phyloP scores from a whole-genome alignment of 1,140 invertebrate species.

The Macrotrachela quadricornifera region DNA sequence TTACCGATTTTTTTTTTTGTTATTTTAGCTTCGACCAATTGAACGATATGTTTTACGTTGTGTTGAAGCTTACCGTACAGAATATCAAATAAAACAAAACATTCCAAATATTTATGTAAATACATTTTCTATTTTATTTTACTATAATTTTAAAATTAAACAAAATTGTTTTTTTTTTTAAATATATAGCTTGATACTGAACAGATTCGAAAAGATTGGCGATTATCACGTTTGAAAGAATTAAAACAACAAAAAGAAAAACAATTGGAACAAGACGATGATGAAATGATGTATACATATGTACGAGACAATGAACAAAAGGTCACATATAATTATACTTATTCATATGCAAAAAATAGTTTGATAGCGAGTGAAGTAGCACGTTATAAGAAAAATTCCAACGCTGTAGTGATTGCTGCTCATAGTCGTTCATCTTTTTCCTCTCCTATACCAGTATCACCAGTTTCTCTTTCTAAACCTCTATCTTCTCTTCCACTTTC shows the following conservation, averaged over 20 bases:
- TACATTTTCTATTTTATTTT: too few species aligned
- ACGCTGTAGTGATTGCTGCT: too few species aligned
- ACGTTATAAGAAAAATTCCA: too few species aligned
- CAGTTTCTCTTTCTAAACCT: too few species aligned
- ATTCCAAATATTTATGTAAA: too few species aligned
- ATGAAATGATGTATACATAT: conserved; percentile 37
- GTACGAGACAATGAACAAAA: background rate
- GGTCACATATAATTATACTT: too few species aligned
- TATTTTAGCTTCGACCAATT: conserved; percentile 55
- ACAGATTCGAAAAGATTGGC: conserved; percentile 65
- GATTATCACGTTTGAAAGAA: conserved; percentile 50
- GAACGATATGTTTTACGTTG: conserved; percentile 78
- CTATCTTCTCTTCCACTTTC: too few species aligned
- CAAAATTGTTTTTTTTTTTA: conserved; percentile 18
- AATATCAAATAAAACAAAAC: too few species aligned
- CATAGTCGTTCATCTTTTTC: too few species aligned
- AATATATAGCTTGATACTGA: conserved; percentile 53
- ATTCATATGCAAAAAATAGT: too few species aligned
- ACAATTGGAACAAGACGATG: conserved; percentile 40
- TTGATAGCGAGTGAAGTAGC: too few species aligned
- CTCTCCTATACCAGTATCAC: too few species aligned
- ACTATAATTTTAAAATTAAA: conserved; percentile 3
- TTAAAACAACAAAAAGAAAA: conserved; percentile 34
- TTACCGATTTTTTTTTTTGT: background rate
- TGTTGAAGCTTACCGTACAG: conserved; percentile 42